phyloP scores from a whole-genome alignment of 2,797 vertebrate species.

The Crypturellus tataupa region DNA sequence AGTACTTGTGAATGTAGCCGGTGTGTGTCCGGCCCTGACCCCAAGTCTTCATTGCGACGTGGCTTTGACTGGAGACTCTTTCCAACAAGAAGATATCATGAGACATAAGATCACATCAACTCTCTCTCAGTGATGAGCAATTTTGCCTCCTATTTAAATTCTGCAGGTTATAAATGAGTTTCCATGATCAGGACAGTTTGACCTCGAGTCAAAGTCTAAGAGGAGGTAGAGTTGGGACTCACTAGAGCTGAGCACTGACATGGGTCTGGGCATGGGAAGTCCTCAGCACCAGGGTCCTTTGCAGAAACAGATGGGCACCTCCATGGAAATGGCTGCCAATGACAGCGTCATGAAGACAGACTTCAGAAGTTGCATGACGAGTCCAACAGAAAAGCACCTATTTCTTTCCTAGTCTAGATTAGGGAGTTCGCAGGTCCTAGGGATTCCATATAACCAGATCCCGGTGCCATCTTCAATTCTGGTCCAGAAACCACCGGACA shows the following conservation, averaged over 20 bases:
- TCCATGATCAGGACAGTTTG: background rate
- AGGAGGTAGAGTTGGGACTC: background rate
- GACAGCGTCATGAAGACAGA: background rate
- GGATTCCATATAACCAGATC: background rate
- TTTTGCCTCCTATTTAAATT: background rate
- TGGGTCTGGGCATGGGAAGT: background rate
- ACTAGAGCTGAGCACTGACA: background rate
- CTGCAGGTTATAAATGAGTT: background rate
- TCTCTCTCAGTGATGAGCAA: background rate
- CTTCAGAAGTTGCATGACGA: background rate
- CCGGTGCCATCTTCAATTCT: background rate
- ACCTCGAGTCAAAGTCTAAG: background rate
- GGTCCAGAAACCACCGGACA: background rate
- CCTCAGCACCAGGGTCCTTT: fast-evolving
- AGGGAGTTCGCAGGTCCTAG: background rate
- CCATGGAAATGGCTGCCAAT: background rate
- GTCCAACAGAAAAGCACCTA: background rate
- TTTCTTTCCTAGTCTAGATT: background rate
- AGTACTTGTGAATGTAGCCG: background rate
- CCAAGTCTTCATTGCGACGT: fast-evolving
- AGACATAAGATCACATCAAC: background rate
- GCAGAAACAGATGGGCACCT: background rate
- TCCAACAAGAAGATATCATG: background rate
- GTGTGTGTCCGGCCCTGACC: background rate
- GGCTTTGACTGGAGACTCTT: background rate